A percentile compares a stretch with the other conserved stretches of the same genome.
These are phyloP conservation scores for Lerista edwardsae DNA, from an alignment of 2,797 vertebrate genomes.

Conservation along the genomic window DNA sequence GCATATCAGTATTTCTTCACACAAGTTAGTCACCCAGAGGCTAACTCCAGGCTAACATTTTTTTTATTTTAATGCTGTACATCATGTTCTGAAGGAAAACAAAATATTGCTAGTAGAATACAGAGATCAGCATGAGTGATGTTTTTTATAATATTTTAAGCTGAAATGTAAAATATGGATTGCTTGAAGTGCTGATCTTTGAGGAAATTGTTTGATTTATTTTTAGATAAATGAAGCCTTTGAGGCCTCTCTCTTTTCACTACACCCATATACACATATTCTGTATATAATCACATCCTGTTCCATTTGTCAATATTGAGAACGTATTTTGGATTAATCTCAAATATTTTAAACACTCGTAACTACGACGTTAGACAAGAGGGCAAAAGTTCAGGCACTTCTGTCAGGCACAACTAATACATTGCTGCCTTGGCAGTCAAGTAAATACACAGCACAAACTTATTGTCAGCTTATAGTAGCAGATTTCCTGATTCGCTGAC, in stretches of 20 bases:
- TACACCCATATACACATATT: not conserved
- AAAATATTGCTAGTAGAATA: not conserved
- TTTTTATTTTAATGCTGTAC: not conserved
- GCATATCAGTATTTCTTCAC: conserved; percentile 11
- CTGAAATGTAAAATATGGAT: conserved; percentile 9
- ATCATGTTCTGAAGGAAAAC: conserved; percentile 21
- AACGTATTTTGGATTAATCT: not conserved
- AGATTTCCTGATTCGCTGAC: too few species aligned
- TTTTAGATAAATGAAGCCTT: conserved; percentile 16
- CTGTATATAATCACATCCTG: not conserved
- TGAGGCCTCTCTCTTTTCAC: not conserved
- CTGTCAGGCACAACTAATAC: not conserved
- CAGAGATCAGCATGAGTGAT: not conserved
- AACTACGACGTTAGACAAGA: not conserved
- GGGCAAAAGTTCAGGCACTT: not conserved
- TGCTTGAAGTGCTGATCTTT: conserved; percentile 4
- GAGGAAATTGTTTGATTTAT: not conserved
- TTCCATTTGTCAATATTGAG: not conserved
- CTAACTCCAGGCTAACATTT: not conserved
- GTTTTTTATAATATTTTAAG: conserved; percentile 1
- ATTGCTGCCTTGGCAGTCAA: not conserved
- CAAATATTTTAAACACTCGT: not conserved
- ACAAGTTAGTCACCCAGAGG: not conserved
- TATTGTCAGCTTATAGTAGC: not conserved
- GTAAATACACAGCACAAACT: not conserved